A percentile compares a stretch with the other conserved stretches of the same genome.
Conservation (phyloP, 2,113 vertebrate genomes). For the Cephalopterus ornatus region DNA sequence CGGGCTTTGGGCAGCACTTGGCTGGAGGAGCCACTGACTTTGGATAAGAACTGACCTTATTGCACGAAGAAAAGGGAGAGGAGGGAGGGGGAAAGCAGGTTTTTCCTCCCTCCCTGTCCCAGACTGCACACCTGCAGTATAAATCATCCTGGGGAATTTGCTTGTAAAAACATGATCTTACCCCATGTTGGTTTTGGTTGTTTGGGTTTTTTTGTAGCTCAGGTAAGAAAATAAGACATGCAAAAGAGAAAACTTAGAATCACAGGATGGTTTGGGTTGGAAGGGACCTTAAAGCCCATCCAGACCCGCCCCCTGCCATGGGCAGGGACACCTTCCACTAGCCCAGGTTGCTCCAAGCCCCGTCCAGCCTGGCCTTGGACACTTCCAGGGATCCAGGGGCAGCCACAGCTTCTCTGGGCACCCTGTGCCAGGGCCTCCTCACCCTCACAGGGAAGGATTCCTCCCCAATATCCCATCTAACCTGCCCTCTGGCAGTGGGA, state of each 20-base stretch:
- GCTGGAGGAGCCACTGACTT: not conserved
- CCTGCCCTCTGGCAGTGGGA: not conserved
- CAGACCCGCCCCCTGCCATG: fast-evolving
- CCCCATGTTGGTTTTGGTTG: not conserved
- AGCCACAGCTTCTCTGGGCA: not conserved
- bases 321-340: not conserved
- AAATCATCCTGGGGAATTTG: constrained; percentile 31
- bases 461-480: fast-evolving
- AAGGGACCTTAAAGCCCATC: not conserved
- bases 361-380: fast-evolving
- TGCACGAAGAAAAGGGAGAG: not conserved
- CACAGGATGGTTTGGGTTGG: not conserved
- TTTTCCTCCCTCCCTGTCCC: constrained; percentile 10
- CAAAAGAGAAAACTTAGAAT: not conserved
- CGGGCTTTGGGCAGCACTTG: not conserved
- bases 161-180: constrained; percentile 59
- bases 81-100: not conserved
- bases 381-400: not conserved
- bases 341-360: not conserved
- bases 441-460: fast-evolving
- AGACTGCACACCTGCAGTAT: constrained; percentile 59
- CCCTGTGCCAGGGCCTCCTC: not conserved
- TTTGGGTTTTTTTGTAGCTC: not conserved
- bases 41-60: constrained; percentile 2
- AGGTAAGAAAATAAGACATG: not conserved